Evolutionary conservation across 2,888 invertebrate species (phyloP).

Genomic region (Hirtodrosophila alboralis): DNA sequence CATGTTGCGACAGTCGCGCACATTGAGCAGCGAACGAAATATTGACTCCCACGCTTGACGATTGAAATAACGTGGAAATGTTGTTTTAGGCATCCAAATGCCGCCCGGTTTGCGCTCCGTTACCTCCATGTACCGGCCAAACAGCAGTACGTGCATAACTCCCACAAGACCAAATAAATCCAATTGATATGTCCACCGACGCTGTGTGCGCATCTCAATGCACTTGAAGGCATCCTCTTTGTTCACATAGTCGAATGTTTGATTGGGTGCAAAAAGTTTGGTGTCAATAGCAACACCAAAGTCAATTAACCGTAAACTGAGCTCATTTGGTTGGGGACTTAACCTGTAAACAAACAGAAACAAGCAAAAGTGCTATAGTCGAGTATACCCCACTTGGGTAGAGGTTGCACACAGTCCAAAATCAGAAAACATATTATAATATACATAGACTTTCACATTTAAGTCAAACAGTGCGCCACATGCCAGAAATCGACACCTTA

Average conservation of each 20-base stretch:
- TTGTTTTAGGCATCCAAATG: conserved; percentile 80
- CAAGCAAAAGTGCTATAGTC: too few species aligned
- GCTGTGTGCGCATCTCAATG: conserved; percentile 95
- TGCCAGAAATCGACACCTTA: too few species aligned
- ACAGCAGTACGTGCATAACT: conserved; percentile 93
- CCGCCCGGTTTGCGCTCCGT: conserved; percentile 84
- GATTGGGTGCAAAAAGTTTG: conserved; percentile 90
- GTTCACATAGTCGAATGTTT: conserved; percentile 88
- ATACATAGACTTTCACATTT: too few species aligned
- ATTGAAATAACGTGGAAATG: conserved; percentile 86
- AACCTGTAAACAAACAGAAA: conserved; percentile 82
- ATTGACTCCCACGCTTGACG: conserved; percentile 91
- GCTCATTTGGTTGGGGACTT: conserved; percentile 83
- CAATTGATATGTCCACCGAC: conserved; percentile 97
- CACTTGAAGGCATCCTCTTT: conserved; percentile 91
- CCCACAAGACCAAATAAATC: conserved; percentile 96
- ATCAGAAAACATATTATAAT: too few species aligned
- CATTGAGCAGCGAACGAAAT: conserved; percentile 92
- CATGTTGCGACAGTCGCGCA: conserved; percentile 90
- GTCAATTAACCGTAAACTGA: conserved; percentile 94
- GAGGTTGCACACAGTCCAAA: too few species aligned
- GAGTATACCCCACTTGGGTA: too few species aligned
- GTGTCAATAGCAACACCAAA: conserved; percentile 98
- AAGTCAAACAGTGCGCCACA: too few species aligned
- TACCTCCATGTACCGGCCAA: conserved; percentile 95